A percentile compares a stretch with the other conserved stretches of the same genome.
Conservation (phyloP, 2,113 vertebrate species). For the Chlamydotis undulata region DNA sequence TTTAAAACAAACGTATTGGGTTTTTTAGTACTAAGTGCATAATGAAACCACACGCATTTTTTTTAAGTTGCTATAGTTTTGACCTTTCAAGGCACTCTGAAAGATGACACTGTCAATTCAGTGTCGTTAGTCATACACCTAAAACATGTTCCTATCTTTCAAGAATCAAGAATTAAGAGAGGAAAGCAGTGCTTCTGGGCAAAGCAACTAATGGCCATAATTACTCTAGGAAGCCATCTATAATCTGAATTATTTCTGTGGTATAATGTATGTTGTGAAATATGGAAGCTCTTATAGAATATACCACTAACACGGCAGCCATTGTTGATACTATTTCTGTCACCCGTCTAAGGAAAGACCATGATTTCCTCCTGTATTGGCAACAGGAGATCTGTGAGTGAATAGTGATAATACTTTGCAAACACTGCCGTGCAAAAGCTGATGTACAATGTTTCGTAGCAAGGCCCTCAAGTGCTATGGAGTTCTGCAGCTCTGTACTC, state of each 20-base stretch:
- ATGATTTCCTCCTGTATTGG: background rate
- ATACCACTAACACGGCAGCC: background rate
- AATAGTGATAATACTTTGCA: background rate
- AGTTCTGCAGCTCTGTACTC: background rate
- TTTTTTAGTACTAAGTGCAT: background rate
- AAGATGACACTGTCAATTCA: background rate
- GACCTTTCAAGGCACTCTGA: background rate
- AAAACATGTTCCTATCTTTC: background rate
- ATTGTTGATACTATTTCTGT: background rate
- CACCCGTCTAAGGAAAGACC: background rate
- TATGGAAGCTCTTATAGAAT: background rate
- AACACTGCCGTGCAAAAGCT: background rate
- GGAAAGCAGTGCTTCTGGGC: background rate
- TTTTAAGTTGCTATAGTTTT: background rate
- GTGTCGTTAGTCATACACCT: background rate
- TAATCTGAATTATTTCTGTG: background rate
- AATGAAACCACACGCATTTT: background rate
- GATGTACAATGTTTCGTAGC: background rate
- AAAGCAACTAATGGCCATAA: background rate
- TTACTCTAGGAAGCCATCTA: background rate
- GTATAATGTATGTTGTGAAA: background rate
- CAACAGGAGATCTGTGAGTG: background rate
- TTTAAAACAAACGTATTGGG: background rate
- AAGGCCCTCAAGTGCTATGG: background rate
- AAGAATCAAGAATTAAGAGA: background rate